Base-by-base conservation (phyloP, 2,797 vertebrate species). In the Podarcis lilfordi region DNA sequence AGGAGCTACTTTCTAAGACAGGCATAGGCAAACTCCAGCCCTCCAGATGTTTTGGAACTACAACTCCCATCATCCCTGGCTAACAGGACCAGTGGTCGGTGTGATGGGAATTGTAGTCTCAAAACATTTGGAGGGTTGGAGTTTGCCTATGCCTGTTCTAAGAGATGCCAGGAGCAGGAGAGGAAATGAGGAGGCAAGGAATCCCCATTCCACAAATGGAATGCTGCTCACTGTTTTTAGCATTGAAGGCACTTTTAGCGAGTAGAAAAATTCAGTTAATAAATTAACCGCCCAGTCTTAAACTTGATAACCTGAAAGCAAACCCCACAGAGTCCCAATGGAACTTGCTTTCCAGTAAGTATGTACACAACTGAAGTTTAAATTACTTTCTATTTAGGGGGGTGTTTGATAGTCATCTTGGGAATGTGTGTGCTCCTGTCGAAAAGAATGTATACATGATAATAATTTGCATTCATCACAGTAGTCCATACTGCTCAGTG, bases 401-500 rank as follows among this genome's bases (percentile, higher is more conserved):
- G 29, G 10, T 89, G 64, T 40, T 71, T 88, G 78, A 29, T 72
- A 76, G 5, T 81, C 43, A 45, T 0, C 11, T 90, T 84, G 40
- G 40, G 76, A 85, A 55, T 75, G 29, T 76, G 85, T 85, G 40
- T 72, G 2, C 64, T 91, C 86, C 17, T 78, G 77, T 19, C 71
- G 40, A 35, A 69, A 75, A 15, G 40, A 13, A 35, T 2, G 0
- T 80, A 80, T 77, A 32, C 50, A 74, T 83, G 0, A 8, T 75
- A 86, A 55, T 40, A 50, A 23, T 66, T 86, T 72, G 7, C n/a
- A 88, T 91, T 86, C 32, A 27, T 76, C 17, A 71, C 2, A 77
- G 82, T 61, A 78, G 69, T 3, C 6, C 77, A 40, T 45, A 9
- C 45, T 1, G 7, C 80, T 83, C 45, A 50, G 69, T 1, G 37